Evolutionary conservation across 1,140 invertebrate species (phyloP).

Genomic region (Lasaia peninsularis): DNA sequence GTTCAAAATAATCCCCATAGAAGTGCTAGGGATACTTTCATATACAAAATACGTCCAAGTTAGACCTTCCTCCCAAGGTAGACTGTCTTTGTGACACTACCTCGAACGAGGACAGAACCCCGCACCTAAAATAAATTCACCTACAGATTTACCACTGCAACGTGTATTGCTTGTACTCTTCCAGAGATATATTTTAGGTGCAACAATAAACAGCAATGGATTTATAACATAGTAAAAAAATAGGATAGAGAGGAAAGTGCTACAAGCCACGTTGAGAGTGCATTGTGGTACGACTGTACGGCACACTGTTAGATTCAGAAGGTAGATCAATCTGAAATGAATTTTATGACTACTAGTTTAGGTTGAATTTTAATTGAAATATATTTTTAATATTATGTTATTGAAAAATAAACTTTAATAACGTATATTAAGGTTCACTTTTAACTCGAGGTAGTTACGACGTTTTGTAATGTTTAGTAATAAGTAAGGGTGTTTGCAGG

Average conservation of each 20-base stretch:
- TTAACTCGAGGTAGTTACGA: constrained; percentile 28
- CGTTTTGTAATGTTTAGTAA: constrained; percentile 36
- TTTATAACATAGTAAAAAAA: constrained; percentile 11
- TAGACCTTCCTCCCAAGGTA: constrained; percentile 50
- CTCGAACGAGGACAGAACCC: constrained; percentile 53
- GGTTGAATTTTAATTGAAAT: constrained; percentile 17
- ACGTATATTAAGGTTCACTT: constrained; percentile 19
- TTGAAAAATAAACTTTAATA: too few species aligned
- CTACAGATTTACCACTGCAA: background rate
- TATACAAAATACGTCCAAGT: constrained; percentile 13
- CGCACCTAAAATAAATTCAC: constrained; percentile 20
- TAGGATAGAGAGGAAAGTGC: constrained; percentile 29
- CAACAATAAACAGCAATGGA: constrained; percentile 37
- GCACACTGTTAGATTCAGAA: constrained; percentile 43
- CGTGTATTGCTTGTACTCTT: constrained; percentile 25
- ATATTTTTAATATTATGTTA: constrained; percentile 32
- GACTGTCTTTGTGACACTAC: constrained; percentile 56
- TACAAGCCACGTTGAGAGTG: constrained; percentile 69
- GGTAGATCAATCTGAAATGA: constrained; percentile 18
- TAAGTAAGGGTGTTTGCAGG: constrained; percentile 66
- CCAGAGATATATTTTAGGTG: background rate
- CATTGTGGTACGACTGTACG: constrained; percentile 53
- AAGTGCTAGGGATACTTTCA: background rate
- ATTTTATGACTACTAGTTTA: constrained; percentile 16
- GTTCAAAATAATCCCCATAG: constrained; percentile 6